Base-by-base conservation (phyloP, 1,140 invertebrate species). In the Cyphomyrmex costatus region DNA sequence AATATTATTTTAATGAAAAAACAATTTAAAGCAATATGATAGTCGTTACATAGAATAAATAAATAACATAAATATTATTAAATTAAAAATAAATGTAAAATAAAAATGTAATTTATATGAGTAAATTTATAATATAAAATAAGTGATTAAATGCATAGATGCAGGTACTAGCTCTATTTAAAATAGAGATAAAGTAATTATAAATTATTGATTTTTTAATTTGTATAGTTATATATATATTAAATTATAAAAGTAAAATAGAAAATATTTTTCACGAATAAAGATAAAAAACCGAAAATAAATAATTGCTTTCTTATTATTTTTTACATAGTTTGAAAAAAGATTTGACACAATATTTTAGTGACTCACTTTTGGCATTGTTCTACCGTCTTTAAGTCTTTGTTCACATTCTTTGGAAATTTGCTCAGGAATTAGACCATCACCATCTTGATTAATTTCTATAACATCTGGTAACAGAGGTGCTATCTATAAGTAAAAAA, bases 381-480 rank as follows among this genome's bases (percentile, higher is more conserved):
- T 84, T 77, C 87, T 89, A 0, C 88, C 77, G 8, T 71, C 33
- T 0, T 65, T 36, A 1, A 92, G 19, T 66, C 92, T 89, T 12
- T 92, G 30, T n/a, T 95, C 89, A 49, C 94, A 94, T 49, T 86
- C 65, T 46, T 89, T 73, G 1, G 49, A 68, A 58, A 95, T 94
- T 42, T 92, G 66, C 1, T 92, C 91, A 0, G 94, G 93, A 61
- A 94, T 90, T 30, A 94, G 90, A 33, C 95, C 95, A 63, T 95
- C 88, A 30, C 86, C 71, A 78, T 95, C 95, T 88, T 95, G 94
- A 4, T 80, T 10, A 30, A 95, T 93, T 63, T 85, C 86, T 21
- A 95, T 92, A 1, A 93, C 84, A 30, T 95, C 92, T 0, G 93
- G 90, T 19, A 73, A 58, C 27, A 93, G 51, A 0, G 94, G 87